Evolutionary conservation across 2,888 invertebrate genomes (phyloP).

Genomic region (Diarsia mendica): DNA sequence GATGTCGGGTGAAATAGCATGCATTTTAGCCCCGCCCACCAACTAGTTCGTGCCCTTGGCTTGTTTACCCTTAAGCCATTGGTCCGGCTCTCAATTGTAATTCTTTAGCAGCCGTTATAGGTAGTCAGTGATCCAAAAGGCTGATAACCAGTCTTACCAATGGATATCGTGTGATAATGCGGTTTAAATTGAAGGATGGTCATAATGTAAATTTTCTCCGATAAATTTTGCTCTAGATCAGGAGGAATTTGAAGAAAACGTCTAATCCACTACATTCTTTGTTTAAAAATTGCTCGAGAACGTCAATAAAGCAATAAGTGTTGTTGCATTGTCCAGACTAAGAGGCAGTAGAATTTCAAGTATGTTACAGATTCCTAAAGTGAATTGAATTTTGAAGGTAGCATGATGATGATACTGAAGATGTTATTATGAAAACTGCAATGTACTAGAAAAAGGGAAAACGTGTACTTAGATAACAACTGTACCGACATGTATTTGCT

Average conservation of each 20-base stretch:
- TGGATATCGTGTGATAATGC: neutral
- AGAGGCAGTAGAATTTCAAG: neutral
- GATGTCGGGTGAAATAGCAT: no score
- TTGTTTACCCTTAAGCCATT: no score
- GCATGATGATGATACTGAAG: neutral
- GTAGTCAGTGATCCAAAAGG: no score
- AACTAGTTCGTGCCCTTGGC: no score
- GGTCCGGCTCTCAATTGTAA: no score
- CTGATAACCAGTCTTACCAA: no score
- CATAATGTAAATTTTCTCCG: neutral
- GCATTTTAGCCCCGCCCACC: no score
- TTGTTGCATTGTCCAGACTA: neutral
- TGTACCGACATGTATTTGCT: neutral
- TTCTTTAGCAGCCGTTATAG: no score
- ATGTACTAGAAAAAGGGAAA: neutral
- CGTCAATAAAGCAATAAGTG: neutral
- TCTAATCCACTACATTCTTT: neutral
- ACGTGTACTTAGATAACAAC: neutral
- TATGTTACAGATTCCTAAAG: neutral
- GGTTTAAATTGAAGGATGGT: neutral
- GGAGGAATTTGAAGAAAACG: neutral
- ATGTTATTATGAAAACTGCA: neutral
- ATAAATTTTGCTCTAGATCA: neutral
- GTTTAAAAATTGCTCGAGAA: neutral
- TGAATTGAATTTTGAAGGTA: no score